Conservation (phyloP, 2,797 vertebrate species). For the Garrulus glandarius region DNA sequence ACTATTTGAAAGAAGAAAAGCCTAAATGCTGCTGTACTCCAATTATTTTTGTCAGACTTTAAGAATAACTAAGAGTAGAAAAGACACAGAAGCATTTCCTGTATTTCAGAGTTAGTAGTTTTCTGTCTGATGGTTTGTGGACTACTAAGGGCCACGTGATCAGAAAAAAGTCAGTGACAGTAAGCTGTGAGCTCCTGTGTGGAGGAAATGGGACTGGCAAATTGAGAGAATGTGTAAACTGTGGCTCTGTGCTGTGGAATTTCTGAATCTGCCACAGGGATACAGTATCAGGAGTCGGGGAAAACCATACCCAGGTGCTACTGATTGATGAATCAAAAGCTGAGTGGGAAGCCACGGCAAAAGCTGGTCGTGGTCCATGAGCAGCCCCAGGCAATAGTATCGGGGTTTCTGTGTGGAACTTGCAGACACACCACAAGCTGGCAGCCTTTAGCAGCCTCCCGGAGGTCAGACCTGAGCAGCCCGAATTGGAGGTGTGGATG, state of each 20-base stretch:
- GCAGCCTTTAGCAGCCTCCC: slow-evolving; percentile 8
- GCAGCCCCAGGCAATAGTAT: neutral
- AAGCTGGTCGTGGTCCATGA: rapidly evolving
- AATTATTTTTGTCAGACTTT: neutral
- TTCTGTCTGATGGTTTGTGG: neutral
- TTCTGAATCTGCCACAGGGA: neutral
- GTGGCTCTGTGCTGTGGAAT: neutral
- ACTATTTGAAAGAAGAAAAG: neutral
- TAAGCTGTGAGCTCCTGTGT: neutral
- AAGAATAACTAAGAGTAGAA: neutral
- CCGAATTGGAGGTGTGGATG: rapidly evolving
- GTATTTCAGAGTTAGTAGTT: neutral
- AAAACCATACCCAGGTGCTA: neutral
- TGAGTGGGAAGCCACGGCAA: neutral
- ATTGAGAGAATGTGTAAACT: neutral
- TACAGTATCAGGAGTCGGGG: neutral
- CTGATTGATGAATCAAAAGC: rapidly evolving
- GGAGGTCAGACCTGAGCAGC: neutral
- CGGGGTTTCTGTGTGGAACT: neutral
- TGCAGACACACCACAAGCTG: neutral
- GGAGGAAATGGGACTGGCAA: neutral
- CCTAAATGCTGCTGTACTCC: neutral
- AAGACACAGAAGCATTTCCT: neutral
- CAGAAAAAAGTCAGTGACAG: neutral
- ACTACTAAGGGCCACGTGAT: neutral